Percentiles rank a stretch among this genome's conserved stretches.
Conservation (phyloP, 1,140 invertebrate genomes). For the Calosoma granatense region DNA sequence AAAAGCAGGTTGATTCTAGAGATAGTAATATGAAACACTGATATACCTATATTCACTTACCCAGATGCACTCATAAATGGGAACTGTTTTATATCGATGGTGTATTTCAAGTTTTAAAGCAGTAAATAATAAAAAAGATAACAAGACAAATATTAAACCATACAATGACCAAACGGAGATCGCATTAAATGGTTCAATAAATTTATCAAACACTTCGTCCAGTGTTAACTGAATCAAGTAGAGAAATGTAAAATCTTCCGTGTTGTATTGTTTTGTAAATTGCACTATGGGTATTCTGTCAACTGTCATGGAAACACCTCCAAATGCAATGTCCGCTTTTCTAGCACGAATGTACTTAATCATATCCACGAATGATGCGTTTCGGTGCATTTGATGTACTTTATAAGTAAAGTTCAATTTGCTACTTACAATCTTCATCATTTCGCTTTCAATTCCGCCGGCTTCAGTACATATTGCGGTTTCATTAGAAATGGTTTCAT, state of each 20-base stretch:
- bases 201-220: neutral
- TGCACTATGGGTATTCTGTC: neutral
- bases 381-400: neutral
- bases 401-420: neutral
- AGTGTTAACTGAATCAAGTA: neutral
- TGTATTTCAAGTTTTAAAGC: neutral
- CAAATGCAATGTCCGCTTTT: neutral
- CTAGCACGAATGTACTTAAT: neutral
- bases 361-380: neutral
- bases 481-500: neutral
- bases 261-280: slow-evolving; percentile 4
- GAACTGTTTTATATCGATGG: neutral
- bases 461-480: neutral
- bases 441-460: neutral
- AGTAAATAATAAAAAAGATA: neutral
- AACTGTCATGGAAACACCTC: neutral
- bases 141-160: neutral
- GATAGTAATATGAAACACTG: too few species aligned
- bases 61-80: neutral
- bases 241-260: neutral
- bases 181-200: neutral
- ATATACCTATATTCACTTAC: neutral
- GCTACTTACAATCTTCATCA: neutral
- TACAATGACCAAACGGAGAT: neutral
- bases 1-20: too few species aligned